phyloP scores from a whole-genome alignment of 2,113 vertebrate genomes.

The Procavia capensis region DNA sequence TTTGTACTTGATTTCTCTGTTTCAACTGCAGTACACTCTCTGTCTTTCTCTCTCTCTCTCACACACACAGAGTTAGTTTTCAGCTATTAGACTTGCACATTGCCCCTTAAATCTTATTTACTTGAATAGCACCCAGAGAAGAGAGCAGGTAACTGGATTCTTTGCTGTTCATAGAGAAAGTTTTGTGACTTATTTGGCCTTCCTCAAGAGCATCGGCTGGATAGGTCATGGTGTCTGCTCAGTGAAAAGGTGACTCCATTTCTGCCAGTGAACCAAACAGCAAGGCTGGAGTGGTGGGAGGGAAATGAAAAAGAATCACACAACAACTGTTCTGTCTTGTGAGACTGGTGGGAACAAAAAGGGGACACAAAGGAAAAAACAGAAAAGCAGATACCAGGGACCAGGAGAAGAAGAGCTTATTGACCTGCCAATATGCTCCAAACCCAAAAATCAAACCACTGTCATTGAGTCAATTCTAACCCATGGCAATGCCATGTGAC shows the following conservation, averaged over 20 bases:
- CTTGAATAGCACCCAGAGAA: background rate
- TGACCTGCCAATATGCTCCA: accelerated
- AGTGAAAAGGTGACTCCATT: too few species aligned
- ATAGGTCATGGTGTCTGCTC: background rate
- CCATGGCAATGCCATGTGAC: too few species aligned
- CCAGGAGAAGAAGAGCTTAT: too few species aligned
- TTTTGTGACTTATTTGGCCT: too few species aligned
- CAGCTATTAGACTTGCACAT: background rate
- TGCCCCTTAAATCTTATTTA: background rate
- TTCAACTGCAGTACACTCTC: background rate
- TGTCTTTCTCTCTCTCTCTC: background rate
- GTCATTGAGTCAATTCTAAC: too few species aligned
- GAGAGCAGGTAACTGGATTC: background rate
- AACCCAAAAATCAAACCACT: too few species aligned
- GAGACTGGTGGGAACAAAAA: background rate
- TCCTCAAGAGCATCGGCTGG: background rate
- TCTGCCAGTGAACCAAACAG: background rate
- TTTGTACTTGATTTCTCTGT: background rate
- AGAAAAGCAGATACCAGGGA: too few species aligned
- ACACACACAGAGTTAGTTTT: background rate
- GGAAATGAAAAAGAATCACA: background rate
- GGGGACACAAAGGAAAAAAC: too few species aligned
- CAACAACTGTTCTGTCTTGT: too few species aligned
- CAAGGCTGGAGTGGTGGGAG: background rate
- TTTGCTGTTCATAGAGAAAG: too few species aligned